phyloP scores from a whole-genome alignment of 2,888 invertebrate species.

The Yponomeuta sedellus region DNA sequence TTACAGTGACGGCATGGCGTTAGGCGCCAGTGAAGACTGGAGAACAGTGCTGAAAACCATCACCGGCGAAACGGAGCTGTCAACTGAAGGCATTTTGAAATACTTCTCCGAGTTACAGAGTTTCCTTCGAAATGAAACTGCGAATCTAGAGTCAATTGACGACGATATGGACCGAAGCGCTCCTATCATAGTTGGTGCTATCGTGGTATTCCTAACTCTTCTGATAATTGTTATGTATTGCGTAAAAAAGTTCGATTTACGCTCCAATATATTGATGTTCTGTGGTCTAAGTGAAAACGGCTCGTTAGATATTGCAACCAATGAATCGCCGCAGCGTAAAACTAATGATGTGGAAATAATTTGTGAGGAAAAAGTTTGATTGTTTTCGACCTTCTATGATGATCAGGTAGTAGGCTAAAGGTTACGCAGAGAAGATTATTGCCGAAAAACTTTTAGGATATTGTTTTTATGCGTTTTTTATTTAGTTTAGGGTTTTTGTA shows the following conservation, averaged over 20 bases:
- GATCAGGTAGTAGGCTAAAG: not conserved
- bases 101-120: constrained; percentile 53
- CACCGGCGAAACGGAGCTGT: constrained; percentile 60
- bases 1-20: constrained; percentile 60
- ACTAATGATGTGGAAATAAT: constrained; percentile 46
- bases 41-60: constrained; percentile 54
- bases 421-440: not conserved
- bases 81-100: constrained; percentile 54
- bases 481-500: too few relatives aligned
- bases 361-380: constrained; percentile 60
- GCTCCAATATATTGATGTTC: constrained; percentile 44
- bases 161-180: constrained; percentile 58
- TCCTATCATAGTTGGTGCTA: constrained; percentile 56
- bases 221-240: constrained; percentile 58
- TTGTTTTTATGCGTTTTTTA: too few relatives aligned
- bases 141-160: constrained; percentile 33
- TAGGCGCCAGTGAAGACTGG: constrained; percentile 67
- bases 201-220: constrained; percentile 50
- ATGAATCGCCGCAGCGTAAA: constrained; percentile 50
- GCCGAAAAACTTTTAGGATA: not conserved
- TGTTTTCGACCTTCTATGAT: not conserved
- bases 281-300: constrained; percentile 66
- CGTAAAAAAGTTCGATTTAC: constrained; percentile 51
- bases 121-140: constrained; percentile 47
- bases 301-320: constrained; percentile 61